Evolutionary conservation across 2,888 invertebrate species (phyloP), one percentile per base, ranked within the genome.

Genomic region (Cryptocheilus praepositus): DNA sequence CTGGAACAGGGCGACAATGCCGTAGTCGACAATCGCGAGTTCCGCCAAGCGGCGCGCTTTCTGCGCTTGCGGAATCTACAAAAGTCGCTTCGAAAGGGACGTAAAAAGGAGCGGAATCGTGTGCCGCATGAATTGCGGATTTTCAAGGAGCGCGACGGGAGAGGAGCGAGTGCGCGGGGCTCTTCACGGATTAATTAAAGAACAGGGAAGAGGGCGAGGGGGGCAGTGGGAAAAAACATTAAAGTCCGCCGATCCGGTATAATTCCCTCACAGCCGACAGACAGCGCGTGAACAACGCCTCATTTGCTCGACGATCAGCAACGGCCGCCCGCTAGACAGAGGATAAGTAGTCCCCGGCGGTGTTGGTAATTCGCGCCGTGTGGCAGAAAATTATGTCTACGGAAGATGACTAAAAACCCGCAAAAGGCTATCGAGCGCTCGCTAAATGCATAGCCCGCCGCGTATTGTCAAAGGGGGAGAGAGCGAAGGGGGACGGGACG

Each of bases 341-440:
- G 18, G 43, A 61, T 53, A 54, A 22, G 18, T 21, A n/a, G 13
- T 19, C 16, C 51, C 3, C 25, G 21, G 36, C 57, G 44, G 28
- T 13, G 45, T 36, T 11, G 36, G 11, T 36, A 36, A 36, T 36
- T 36, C 36, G 36, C 36, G 11, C 36, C 36, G 62, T 64, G 67
- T 72, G 72, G 76, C 74, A 68, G 77, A 77, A 77, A 77, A 76
- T 72, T 68, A 76, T 71, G 18, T 49, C 49, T 5, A 49, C 16
- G 8, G 16, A 49, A 60, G 72, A 72, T 73, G 77, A 71, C 70
- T 77, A 77, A 77, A 77, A 77, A 77, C 73, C 77, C 71, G 75
- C 75, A 76, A 77, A 77, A 77, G 76, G 60, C 77, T 53, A 62
- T 61, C 67, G 64, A 49, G 64, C 52, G 46, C 49, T 61, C 56